A percentile compares a stretch with the other conserved stretches of the same genome.
Conservation (phyloP, 2,797 vertebrate genomes). For the Chanos chanos region DNA sequence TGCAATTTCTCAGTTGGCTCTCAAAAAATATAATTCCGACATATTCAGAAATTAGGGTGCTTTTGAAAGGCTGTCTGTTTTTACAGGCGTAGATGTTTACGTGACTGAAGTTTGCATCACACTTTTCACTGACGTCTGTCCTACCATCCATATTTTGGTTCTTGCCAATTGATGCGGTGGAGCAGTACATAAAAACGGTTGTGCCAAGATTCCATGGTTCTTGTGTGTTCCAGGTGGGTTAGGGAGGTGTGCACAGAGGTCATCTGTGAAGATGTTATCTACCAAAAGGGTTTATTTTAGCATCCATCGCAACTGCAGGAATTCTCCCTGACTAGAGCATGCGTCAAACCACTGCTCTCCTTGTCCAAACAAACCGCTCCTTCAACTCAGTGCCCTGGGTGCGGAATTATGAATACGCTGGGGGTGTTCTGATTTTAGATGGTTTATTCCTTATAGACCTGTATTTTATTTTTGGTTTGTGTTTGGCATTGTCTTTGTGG, state of each 20-base stretch:
- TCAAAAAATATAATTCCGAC: background rate
- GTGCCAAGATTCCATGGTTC: conserved; percentile 37
- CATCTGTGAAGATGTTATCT: conserved; percentile 50
- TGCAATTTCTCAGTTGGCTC: background rate
- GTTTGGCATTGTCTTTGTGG: background rate
- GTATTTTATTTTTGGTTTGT: background rate
- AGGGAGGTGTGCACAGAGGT: conserved; percentile 15
- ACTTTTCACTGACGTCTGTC: background rate
- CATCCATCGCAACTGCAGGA: conserved; percentile 47
- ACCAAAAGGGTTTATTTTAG: conserved; percentile 44
- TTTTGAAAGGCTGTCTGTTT: no score
- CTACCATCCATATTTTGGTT: conserved; percentile 14
- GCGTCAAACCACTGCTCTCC: conserved; percentile 37
- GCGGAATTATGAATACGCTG: conserved; percentile 30
- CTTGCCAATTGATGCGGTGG: background rate
- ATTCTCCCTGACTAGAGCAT: conserved; percentile 35
- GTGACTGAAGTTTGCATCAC: background rate
- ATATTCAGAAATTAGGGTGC: no score
- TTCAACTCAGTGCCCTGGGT: conserved; percentile 12
- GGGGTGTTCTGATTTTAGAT: no score
- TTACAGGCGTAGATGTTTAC: no score
- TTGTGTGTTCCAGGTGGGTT: conserved; percentile 38
- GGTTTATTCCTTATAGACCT: no score
- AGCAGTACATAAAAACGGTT: conserved; percentile 10
- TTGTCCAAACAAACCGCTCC: conserved; percentile 45